Evolutionary conservation across 2,888 invertebrate genomes (phyloP), one percentile per base, ranked within the genome.

Genomic region (Pilophorus perplexus): DNA sequence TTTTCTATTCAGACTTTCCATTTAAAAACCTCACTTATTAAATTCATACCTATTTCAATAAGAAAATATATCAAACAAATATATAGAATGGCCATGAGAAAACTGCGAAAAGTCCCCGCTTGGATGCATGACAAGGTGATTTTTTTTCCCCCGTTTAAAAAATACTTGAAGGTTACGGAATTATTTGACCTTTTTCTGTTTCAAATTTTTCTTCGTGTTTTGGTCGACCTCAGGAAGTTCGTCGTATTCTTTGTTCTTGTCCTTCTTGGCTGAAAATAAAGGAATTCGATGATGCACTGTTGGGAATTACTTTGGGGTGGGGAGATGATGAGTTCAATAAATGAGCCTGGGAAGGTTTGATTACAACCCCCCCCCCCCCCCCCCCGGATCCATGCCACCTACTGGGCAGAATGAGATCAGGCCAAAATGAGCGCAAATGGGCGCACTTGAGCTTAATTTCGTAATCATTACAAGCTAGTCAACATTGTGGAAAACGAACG

Each of bases 181-280:
- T 62, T 75, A 78, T 74, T 87, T 87, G 69, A 78, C 75, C 73
- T 79, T 78, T 72, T 87, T 82, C 73, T 82, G 83, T 73, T 86
- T 82, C 71, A 86, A 79, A 40, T 46, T 67, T 77, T 89, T 89
- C 79, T 88, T 88, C 27, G 88, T 89, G 76, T 90, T 90, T 79
- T 93, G 93, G 78, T 94, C 93, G 66, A 92, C 95, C 79, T 96
- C 95, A 0, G 94, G 93, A 71, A 95, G 80, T 75, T 94, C 93
- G 60, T 91, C 71, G 72, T 92, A 91, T 71, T 90, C 90, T 44
- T 52, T 68, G 46, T 54, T 67, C 20, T 62, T 62, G 16, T 66
- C 57, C 46, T 78, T 37, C 81, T 78, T 77, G 84, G 85, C 80
- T 87, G 78, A 72, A 78, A 78, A 72, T 72, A 52, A n/a, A n/a